These are phyloP conservation scores for Whitmania pigra DNA, from an alignment of 1,140 invertebrate species.

Conservation along the genomic window DNA sequence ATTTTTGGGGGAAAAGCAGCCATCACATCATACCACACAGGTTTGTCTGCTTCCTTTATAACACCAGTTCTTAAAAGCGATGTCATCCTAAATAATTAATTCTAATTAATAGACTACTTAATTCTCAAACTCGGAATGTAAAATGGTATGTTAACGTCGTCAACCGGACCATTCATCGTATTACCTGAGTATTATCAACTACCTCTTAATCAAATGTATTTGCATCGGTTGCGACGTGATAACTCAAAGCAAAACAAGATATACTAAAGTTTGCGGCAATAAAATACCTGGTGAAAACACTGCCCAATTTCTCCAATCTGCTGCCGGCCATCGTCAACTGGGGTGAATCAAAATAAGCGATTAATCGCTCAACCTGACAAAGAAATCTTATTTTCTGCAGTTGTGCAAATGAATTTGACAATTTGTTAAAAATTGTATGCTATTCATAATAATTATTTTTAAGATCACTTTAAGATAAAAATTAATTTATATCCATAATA, in stretches of 20 bases:
- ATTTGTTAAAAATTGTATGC: too few relatives aligned
- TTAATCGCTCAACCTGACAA: too few relatives aligned
- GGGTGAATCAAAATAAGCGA: too few relatives aligned
- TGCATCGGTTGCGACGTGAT: neutral
- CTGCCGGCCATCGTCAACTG: constrained; percentile 28
- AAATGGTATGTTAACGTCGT: too few relatives aligned
- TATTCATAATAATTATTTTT: too few relatives aligned
- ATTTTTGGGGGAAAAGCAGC: constrained; percentile 67
- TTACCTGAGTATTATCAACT: neutral
- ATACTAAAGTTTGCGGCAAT: neutral
- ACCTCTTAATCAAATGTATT: neutral
- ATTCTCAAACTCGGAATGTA: too few relatives aligned
- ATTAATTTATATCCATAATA: too few relatives aligned
- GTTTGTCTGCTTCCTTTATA: constrained; percentile 60
- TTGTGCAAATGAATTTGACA: too few relatives aligned
- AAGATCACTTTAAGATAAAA: too few relatives aligned
- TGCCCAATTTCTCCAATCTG: constrained; percentile 27
- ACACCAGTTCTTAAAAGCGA: constrained; percentile 62
- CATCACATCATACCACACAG: constrained; percentile 80
- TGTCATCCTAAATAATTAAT: constrained; percentile 50
- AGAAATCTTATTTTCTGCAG: too few relatives aligned
- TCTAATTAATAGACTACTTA: constrained; percentile 2
- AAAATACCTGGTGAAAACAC: constrained; percentile 28
- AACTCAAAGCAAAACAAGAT: constrained; percentile 8
- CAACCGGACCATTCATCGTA: too few relatives aligned